phyloP scores from a whole-genome alignment of 2,113 vertebrate genomes.

The Rhea pennata region DNA sequence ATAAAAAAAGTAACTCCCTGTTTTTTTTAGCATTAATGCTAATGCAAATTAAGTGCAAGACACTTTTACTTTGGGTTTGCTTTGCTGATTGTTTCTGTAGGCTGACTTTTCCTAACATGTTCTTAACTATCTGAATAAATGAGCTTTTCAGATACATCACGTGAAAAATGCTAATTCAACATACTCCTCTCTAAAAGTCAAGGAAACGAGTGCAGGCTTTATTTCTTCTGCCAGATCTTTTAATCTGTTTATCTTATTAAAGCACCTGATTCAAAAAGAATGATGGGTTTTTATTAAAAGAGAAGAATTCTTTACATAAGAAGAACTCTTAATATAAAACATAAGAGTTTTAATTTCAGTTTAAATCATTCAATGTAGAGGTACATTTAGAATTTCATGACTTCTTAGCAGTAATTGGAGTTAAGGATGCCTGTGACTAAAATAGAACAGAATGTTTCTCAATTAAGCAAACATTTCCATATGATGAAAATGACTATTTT shows the following conservation, averaged over 20 bases:
- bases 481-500: neutral
- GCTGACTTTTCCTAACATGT: neutral
- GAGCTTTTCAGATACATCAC: neutral
- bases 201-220: neutral
- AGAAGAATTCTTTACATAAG: neutral
- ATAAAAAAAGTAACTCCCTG: neutral
- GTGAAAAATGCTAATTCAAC: neutral
- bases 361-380: neutral
- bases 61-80: slow-evolving; percentile 12
- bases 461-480: neutral
- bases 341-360: neutral
- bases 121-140: neutral
- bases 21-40: neutral
- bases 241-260: slow-evolving; percentile 6
- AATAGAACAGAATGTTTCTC: neutral
- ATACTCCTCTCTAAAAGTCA: neutral
- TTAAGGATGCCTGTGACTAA: neutral
- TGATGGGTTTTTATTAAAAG: neutral
- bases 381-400: slow-evolving; percentile 1
- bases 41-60: slow-evolving; percentile 24
- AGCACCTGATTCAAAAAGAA: neutral
- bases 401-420: neutral
- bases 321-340: neutral
- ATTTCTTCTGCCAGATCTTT: neutral
- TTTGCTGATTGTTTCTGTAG: neutral